phyloP scores from a whole-genome alignment of 2,888 invertebrate species.

The Zaprionus lineosus region DNA sequence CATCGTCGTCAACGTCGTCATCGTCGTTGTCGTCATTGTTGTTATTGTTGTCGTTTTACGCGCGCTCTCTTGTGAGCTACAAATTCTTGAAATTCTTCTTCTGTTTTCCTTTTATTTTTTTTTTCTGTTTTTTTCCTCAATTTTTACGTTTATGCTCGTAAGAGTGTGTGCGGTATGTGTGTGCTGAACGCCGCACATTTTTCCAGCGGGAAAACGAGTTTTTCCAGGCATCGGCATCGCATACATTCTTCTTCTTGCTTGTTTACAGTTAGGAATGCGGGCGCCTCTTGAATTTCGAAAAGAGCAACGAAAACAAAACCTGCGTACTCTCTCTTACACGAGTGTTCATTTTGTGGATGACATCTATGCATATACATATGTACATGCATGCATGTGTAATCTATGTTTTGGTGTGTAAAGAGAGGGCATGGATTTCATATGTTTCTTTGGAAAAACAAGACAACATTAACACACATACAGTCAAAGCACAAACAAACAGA shows the following conservation, averaged over 20 bases:
- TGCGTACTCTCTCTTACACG: conserved; percentile 33
- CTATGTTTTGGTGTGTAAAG: conserved; percentile 8
- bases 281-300: conserved; percentile 54
- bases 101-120: conserved; percentile 13
- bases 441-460: conserved; percentile 41
- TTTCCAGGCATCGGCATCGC: conserved; percentile 66
- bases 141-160: background rate
- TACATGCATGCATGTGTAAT: conserved; percentile 3
- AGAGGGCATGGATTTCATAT: conserved; percentile 41
- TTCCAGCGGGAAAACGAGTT: conserved; percentile 76
- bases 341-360: conserved; percentile 32
- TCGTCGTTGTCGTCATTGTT: background rate
- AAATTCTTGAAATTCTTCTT: conserved; percentile 75
- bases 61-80: conserved; percentile 55
- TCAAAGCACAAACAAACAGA: background rate
- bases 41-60: conserved; percentile 43
- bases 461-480: conserved; percentile 15
- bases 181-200: conserved; percentile 53
- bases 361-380: no score
- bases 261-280: conserved; percentile 75
- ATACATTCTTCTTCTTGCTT: conserved; percentile 64
- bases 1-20: background rate
- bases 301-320: conserved; percentile 55
- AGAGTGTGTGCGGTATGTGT: no score
- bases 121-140: conserved; percentile 18